Percentiles rank a stretch among this genome's conserved stretches.
Conservation (phyloP, 2,888 invertebrate genomes). For the Plebejus argus region DNA sequence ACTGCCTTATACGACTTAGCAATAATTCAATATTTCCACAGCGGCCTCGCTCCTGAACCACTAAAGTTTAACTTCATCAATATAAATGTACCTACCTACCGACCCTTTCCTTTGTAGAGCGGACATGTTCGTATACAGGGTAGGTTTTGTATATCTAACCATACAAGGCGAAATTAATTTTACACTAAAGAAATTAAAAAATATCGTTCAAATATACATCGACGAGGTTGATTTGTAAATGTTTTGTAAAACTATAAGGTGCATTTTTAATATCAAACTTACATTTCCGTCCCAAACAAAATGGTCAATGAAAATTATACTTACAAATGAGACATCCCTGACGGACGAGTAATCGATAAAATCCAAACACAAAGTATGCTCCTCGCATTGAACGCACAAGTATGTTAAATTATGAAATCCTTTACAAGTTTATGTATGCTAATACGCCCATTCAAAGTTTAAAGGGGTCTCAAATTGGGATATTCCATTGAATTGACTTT, state of each 20-base stretch:
- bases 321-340: background rate
- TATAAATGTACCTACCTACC: slow-evolving; percentile 40
- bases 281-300: background rate
- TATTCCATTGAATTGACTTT: slow-evolving; percentile 46
- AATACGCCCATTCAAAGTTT: slow-evolving; percentile 26
- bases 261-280: too few relatives aligned
- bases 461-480: slow-evolving; percentile 41
- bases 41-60: slow-evolving; percentile 43
- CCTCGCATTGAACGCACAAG: background rate
- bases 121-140: background rate
- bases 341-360: background rate
- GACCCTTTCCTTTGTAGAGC: slow-evolving; percentile 12
- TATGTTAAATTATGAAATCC: slow-evolving; percentile 17
- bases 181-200: background rate
- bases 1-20: slow-evolving; percentile 37
- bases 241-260: too few relatives aligned
- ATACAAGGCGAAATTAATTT: background rate
- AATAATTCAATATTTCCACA: slow-evolving; percentile 51
- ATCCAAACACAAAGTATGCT: background rate
- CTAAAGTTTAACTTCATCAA: slow-evolving; percentile 44
- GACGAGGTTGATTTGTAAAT: too few relatives aligned
- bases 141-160: background rate
- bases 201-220: too few relatives aligned
- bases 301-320: background rate
- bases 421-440: slow-evolving; percentile 27